Evolutionary conservation across 2,797 vertebrate genomes (phyloP).

Genomic region (Borostomias antarcticus): DNA sequence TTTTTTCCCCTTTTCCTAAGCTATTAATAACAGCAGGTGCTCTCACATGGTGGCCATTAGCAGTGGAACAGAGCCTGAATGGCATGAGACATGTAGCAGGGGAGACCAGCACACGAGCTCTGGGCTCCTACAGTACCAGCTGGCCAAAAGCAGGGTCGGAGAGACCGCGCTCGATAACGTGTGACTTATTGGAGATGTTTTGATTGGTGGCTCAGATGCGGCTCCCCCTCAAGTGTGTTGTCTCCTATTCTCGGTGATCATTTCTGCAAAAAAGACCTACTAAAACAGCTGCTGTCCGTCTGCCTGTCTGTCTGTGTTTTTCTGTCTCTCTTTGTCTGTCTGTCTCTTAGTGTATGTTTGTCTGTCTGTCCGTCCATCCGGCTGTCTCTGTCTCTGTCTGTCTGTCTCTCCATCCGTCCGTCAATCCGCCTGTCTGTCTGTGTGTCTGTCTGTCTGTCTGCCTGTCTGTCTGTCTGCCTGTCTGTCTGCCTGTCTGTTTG

Average conservation of each 20-base stretch:
- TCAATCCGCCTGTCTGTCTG: too few relatives aligned
- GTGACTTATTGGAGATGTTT: slow-evolving; percentile 50
- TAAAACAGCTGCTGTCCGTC: slow-evolving; percentile 65
- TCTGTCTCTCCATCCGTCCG: slow-evolving; percentile 17
- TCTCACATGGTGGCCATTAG: background rate
- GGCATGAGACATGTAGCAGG: slow-evolving; percentile 45
- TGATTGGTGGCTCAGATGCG: slow-evolving; percentile 41
- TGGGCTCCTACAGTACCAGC: slow-evolving; percentile 39
- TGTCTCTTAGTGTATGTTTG: too few relatives aligned
- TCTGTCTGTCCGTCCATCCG: too few relatives aligned
- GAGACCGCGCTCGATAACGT: slow-evolving; percentile 54
- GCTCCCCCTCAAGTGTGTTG: slow-evolving; percentile 25
- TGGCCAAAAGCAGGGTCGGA: slow-evolving; percentile 47
- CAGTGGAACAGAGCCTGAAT: slow-evolving; percentile 2
- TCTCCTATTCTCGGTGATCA: slow-evolving; percentile 58
- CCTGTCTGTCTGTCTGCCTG: slow-evolving; percentile 56
- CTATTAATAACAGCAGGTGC: too few relatives aligned
- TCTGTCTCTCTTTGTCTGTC: too few relatives aligned
- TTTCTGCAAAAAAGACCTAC: slow-evolving; percentile 72
- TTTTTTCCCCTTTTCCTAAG: too few relatives aligned
- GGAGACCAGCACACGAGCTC: too few relatives aligned
- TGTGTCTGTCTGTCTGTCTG: slow-evolving; percentile 56
- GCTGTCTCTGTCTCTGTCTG: too few relatives aligned
- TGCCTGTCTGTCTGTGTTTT: slow-evolving; percentile 47
- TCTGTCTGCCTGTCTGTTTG: too few relatives aligned